Evolutionary conservation across 2,888 invertebrate genomes (phyloP), one percentile per base, ranked within the genome.

Genomic region (Drosophila quinaria): DNA sequence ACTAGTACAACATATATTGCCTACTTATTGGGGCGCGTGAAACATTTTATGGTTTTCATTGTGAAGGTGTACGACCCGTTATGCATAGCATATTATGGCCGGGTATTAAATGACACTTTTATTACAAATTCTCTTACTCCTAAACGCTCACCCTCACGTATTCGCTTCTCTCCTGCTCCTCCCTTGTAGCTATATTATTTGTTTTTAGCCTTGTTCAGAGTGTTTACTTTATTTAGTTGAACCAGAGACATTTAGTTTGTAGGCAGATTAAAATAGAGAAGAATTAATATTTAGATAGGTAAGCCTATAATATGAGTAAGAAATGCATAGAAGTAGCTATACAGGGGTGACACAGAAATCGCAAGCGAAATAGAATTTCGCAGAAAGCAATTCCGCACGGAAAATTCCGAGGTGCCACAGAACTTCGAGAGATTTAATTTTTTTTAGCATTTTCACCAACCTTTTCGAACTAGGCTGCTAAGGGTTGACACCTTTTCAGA

Each of bases 1-100:
- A 49, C 68, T 60, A 54, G 61, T 50, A 74, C 68, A 63, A 60
- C 62, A 68, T 78, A 70, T 82, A 86, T 82, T 77, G 87, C 81
- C 81, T 86, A 87, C 87, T 89, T 83, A 70, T 81, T 68, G 81
- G 78, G 75, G 85, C 79, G 79, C 63, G 73, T 80, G 70, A 76
- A 68, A 51, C 60, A 37, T 85, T 85, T 82, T 79, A 87, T 79
- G 70, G 46, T 51, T 47, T 61, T 47, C 65, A 29, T 47, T 35
- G 22, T 15, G 11, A 8, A 15, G 47, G 13, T 50, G 35, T 35
- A 33, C 13, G 46, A 25, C 15, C 22, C 15, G 22, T 37, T 37
- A 47, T 17, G 25, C 22, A 13, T 29, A n/a, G 15, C 25, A 13
- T 37, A 17, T 58, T 47, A 58, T 47, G 15, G 35, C 46, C 17